phyloP scores from a whole-genome alignment of 2,797 vertebrate genomes.

The Lepilemur septentrionalis region DNA sequence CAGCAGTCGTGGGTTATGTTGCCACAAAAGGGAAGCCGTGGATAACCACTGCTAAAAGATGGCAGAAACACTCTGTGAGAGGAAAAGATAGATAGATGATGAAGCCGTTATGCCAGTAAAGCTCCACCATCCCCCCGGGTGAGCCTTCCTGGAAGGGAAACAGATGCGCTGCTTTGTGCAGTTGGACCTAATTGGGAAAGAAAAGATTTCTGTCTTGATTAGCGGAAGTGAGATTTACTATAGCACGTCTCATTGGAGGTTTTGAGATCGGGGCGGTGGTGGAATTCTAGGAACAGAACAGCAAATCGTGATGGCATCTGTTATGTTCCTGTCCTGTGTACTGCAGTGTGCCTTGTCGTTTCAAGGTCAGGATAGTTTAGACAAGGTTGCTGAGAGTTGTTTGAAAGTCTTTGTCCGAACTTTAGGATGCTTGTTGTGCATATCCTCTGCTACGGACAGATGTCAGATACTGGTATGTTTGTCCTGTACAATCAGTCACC shows the following conservation, averaged over 20 bases:
- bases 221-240: neutral
- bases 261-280: neutral
- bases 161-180: conserved; percentile 15
- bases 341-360: neutral
- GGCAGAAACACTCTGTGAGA: neutral
- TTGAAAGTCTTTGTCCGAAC: neutral
- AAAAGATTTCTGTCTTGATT: conserved; percentile 63
- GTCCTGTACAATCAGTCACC: neutral
- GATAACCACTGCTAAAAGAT: conserved; percentile 49
- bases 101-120: neutral
- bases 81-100: neutral
- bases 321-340: neutral
- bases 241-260: neutral
- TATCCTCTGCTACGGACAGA: neutral
- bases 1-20: conserved; percentile 67
- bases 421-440: neutral
- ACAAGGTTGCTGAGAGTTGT: neutral
- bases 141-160: conserved; percentile 40
- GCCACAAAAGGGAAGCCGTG: conserved; percentile 52
- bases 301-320: neutral
- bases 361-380: neutral
- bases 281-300: conserved; percentile 5
- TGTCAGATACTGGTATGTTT: neutral
- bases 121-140: neutral
- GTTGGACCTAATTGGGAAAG: conserved; percentile 38